phyloP scores from a whole-genome alignment of 2,113 vertebrate genomes.

The Amblyopsis rosae region DNA sequence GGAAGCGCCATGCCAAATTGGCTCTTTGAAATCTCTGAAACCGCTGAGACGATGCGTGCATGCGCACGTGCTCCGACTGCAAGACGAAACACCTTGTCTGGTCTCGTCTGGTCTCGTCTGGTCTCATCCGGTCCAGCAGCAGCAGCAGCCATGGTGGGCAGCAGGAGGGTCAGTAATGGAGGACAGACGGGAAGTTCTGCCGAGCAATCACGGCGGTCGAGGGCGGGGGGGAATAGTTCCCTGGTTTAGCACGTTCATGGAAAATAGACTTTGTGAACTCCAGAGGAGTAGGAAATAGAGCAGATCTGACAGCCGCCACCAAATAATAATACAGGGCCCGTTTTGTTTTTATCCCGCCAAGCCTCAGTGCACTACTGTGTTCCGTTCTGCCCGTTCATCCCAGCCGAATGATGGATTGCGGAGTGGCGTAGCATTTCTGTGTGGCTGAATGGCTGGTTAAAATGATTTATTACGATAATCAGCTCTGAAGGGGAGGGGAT shows the following conservation, averaged over 20 bases:
- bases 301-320: slow-evolving; percentile 39
- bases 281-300: slow-evolving; percentile 47
- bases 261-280: slow-evolving; percentile 39
- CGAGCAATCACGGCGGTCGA: slow-evolving; percentile 57
- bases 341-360: not conserved
- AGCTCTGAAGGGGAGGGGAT: slow-evolving; percentile 70
- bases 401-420: slow-evolving; percentile 41
- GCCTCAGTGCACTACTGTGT: slow-evolving; percentile 25
- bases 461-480: slow-evolving; percentile 76
- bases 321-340: slow-evolving; percentile 13
- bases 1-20: slow-evolving; percentile 58
- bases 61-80: slow-evolving; percentile 19
- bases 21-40: slow-evolving; percentile 47
- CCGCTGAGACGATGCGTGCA: slow-evolving; percentile 14
- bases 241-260: too few relatives aligned
- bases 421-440: slow-evolving; percentile 41
- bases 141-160: slow-evolving; percentile 2
- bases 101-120: slow-evolving; percentile 57
- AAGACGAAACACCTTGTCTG: slow-evolving; percentile 55
- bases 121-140: not conserved
- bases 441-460: slow-evolving; percentile 67
- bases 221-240: not conserved
- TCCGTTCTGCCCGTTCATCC: slow-evolving; percentile 20
- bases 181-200: slow-evolving; percentile 51
- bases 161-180: slow-evolving; percentile 60